Evolutionary conservation across 1,140 invertebrate genomes (phyloP).

Genomic region (Papilio glaucus): DNA sequence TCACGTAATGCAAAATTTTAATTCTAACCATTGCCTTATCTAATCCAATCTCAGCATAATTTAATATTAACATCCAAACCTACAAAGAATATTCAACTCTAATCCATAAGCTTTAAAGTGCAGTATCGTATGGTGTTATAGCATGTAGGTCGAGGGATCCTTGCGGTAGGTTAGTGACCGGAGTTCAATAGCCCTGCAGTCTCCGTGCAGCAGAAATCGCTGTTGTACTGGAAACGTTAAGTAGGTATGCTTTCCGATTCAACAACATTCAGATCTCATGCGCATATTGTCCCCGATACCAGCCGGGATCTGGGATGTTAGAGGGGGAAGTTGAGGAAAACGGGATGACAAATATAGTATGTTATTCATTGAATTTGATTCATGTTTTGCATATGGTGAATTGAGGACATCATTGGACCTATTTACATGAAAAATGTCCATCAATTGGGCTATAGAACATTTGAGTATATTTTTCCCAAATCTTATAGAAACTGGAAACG

Average conservation of each 20-base stretch:
- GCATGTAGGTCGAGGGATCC: slow-evolving; percentile 56
- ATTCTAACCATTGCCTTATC: slow-evolving; percentile 39
- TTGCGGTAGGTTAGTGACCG: slow-evolving; percentile 65
- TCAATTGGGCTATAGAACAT: too few species aligned
- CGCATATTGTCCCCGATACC: slow-evolving; percentile 4
- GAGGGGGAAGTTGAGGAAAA: too few species aligned
- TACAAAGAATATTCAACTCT: background rate
- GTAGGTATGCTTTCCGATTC: background rate
- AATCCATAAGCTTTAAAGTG: slow-evolving; percentile 4
- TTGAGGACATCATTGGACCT: background rate
- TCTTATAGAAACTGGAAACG: too few species aligned
- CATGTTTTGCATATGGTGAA: background rate
- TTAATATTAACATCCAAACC: slow-evolving; percentile 39
- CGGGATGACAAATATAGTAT: background rate
- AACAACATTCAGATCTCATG: slow-evolving; percentile 1
- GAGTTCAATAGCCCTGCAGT: slow-evolving; percentile 52
- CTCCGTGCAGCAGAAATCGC: slow-evolving; percentile 41
- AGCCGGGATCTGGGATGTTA: background rate
- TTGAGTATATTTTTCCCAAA: too few species aligned
- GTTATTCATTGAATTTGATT: background rate
- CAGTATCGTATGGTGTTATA: background rate
- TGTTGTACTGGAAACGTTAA: slow-evolving; percentile 7
- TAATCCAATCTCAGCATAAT: slow-evolving; percentile 42
- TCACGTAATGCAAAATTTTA: slow-evolving; percentile 38
- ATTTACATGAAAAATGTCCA: too few species aligned